Evolutionary conservation across 2,797 vertebrate species (phyloP), one percentile per base, ranked within the genome.

Genomic region (Ptychobarbus kaznakovi): DNA sequence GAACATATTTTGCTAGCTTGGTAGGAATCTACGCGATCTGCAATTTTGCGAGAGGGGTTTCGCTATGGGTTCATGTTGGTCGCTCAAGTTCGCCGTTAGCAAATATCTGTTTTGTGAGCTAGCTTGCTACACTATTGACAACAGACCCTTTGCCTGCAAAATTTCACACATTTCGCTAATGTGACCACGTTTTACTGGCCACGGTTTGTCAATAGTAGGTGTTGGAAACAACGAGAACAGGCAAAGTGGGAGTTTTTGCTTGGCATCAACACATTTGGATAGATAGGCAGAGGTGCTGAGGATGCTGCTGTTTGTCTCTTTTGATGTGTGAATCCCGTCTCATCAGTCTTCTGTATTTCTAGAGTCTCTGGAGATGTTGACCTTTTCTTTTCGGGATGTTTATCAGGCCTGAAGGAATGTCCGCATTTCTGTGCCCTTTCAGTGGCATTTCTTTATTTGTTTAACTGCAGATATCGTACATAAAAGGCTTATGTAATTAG

Each of bases 361-460:
- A 8, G 66, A 63, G 66, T 75, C 74, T 75, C 83, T 66, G 11
- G 68, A 82, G 77, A 58, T 25, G 0, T 49, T 82, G 66, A 87
- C 83, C 83, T 87, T 85, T 87, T 85, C 73, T 73, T 20, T 81
- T n/a, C 5, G 25, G 69, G 58, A 58, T 69, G 51, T 61, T 68
- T 61, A 49, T 53, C 46, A 28, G 25, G 51, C 86, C 79, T 84
- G 11, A 66, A 87, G 83, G 51, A 61, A 77, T 81, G 80, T 44
- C 61, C 20, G 49, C 53, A 53, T 81, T 81, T 82, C 61, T 82
- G 63, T 85, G 83, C 73, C 73, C 74, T 82, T 87, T 87, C 15
- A 46, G 12, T 87, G 79, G 73, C 79, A 82, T 87, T 87, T 85
- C 65, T 66, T 42, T 44, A 58, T 38, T 32, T 73, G 68, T 86